Evolutionary conservation across 2,797 vertebrate genomes (phyloP), one percentile per base, ranked within the genome.

Genomic region (Melanotaenia pygmaea): DNA sequence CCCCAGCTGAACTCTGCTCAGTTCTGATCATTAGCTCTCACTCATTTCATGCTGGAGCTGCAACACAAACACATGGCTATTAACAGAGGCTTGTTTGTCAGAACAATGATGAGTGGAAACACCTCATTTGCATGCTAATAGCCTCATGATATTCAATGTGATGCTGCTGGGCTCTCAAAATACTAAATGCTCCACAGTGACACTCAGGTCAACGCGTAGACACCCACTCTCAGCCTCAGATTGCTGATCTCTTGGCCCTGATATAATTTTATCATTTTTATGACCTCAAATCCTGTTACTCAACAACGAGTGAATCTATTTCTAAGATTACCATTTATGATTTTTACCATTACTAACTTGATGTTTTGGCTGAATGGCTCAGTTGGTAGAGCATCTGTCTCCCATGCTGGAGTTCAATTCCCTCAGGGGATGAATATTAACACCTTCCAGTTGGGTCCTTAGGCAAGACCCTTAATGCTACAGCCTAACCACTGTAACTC

Each of bases 81-180:
- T 79, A 82, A 53, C 81, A 66, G 20, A 34, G 1, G 18, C 62
- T 64, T 83, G 72, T 87, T 85, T 84, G 76, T 82, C 73, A 61
- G 58, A 50, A 53, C 72, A 77, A 72, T 85, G 79, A 84, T 75
- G 64, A 79, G 72, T 65, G 74, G 64, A 76, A 86, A 81, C 26
- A 47, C 74, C 80, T 87, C 45, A 80, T 82, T 82, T 75, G 66
- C 84, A 85, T 73, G 57, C 67, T 80, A 87, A 90, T 85, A 45
- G 35, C 38, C 53, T 68, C 51, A 13, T 79, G 64, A 82, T 72
- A 74, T 75, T 76, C 50, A 77, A 72, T 84, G 53, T 61, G 56
- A 70, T 72, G 38, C 24, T 30, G 16, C 37, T 1, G 35, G 54
- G 79, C 73, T 76, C 51, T 59, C 26, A 1, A 74, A 77, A 72